Base-by-base conservation (phyloP, 2,113 vertebrate genomes). In the Python bivittatus region DNA sequence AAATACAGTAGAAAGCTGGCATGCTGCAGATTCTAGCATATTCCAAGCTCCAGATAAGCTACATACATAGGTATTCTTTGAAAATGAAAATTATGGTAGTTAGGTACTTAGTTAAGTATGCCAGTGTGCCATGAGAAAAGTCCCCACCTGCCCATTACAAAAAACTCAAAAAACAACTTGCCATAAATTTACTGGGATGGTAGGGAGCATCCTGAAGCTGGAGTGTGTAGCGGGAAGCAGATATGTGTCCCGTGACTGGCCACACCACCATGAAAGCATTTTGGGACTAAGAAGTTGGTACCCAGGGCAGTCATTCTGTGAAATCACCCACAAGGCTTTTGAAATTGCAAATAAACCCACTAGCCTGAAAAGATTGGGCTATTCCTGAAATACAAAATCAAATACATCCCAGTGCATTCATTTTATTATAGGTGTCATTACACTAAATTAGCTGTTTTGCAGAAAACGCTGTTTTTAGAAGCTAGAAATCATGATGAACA, bases 381-480 rank as follows among this genome's bases (percentile, higher is more conserved):
- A 33, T 42, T 42, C 72, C 72, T 42, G 33, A 79, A 42, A 90
- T 38, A 23, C 29, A 13, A 72, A 79, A 79, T 90, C 29, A 90
- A 52, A 90, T 54, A 89, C 29, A 72, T 54, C 11, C 25, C 58
- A 52, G 38, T 9, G 27, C 64, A 54, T 79, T 90, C 48, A 13
- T 29, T 54, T 89, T 72, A 91, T 25, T 89, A 1, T 44, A 10
- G 33, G 13, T 25, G 12, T 42, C n/a, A 15, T 58, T 83, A 27
- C 9, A 42, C 25, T 27, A 64, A 48, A 85, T 56, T 87, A 83
- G 3, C 57, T 79, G 6, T 90, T 91, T 92, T 92, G 91, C 90
- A 33, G 91, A 94, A 79, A 91, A 91, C 88, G 58, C 88, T 90
- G n/a, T 88, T 90, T 60, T 79, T 72, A 91, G 89, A 88, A 0